phyloP scores from a whole-genome alignment of 2,888 invertebrate species.

The Meteorus cinctellus region DNA sequence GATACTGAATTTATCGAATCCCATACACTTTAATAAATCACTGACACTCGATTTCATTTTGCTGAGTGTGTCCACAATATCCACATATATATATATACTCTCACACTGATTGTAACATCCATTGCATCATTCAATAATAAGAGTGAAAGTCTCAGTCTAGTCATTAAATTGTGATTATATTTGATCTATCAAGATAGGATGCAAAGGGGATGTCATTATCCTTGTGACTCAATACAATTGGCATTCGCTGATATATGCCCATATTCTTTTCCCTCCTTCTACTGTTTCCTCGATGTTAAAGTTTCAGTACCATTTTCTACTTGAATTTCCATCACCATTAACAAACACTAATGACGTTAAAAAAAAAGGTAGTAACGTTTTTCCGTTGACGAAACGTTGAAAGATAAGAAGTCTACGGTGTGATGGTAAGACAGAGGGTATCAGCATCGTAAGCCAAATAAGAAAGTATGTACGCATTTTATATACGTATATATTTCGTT shows the following conservation, averaged over 20 bases:
- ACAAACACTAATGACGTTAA: constrained; percentile 5
- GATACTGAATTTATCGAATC: constrained; percentile 1
- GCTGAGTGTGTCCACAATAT: background rate
- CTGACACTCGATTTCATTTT: constrained; percentile 3
- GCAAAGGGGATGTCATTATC: constrained; percentile 35
- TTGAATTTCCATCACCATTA: constrained; percentile 11
- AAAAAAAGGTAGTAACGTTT: constrained; percentile 6
- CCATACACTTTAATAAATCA: background rate
- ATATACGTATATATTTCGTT: background rate
- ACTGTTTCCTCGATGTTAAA: background rate
- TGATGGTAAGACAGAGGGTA: background rate
- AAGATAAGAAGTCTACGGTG: constrained; percentile 25
- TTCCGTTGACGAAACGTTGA: constrained; percentile 15
- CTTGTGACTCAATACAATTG: constrained; percentile 23
- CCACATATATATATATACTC: background rate
- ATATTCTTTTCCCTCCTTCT: background rate
- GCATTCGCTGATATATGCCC: background rate
- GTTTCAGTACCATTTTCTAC: background rate
- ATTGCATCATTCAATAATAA: background rate
- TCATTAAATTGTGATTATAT: background rate
- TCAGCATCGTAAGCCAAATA: constrained; percentile 3
- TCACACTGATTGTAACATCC: background rate
- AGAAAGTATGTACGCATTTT: constrained; percentile 10
- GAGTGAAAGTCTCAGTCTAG: background rate
- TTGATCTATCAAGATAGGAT: background rate